Evolutionary conservation across 2,113 vertebrate genomes (phyloP).

Genomic region (Diadophis punctatus): DNA sequence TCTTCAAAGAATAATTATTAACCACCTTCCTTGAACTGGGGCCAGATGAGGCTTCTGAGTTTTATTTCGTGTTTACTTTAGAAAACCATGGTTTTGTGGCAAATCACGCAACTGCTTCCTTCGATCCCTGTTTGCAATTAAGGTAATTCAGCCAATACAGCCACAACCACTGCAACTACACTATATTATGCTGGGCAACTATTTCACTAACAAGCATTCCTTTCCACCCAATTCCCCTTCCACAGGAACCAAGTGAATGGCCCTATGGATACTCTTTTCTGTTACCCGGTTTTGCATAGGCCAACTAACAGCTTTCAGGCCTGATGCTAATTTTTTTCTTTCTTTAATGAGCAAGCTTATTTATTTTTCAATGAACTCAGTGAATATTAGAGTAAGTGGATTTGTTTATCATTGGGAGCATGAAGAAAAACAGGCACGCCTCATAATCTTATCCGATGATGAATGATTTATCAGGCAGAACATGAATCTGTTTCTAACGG

Average conservation of each 20-base stretch:
- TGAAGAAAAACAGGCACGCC: conserved; percentile 54
- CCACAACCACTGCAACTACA: conserved; percentile 14
- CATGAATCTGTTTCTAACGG: conserved; percentile 56
- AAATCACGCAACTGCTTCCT: conserved; percentile 53
- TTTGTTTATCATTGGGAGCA: conserved; percentile 59
- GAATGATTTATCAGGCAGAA: conserved; percentile 68
- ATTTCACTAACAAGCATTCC: conserved; percentile 41
- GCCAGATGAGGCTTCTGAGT: conserved; percentile 19
- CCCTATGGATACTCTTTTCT: conserved; percentile 21
- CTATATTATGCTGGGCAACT: conserved; percentile 27
- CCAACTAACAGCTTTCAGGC: conserved; percentile 13
- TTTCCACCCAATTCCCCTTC: not conserved
- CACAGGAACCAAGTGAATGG: not conserved
- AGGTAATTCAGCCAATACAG: conserved; percentile 5
- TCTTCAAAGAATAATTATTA: conserved; percentile 53
- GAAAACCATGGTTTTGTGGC: conserved; percentile 53
- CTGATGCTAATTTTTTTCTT: conserved; percentile 20
- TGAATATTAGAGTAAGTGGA: conserved; percentile 55
- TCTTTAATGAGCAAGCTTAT: conserved; percentile 26
- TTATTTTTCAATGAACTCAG: conserved; percentile 61
- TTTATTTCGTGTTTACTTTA: conserved; percentile 46
- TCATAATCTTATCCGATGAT: conserved; percentile 61
- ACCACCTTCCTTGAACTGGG: conserved; percentile 36
- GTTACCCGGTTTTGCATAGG: conserved; percentile 43
- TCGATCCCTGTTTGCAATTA: conserved; percentile 42